Evolutionary conservation across 2,113 vertebrate species (phyloP), one percentile per base, ranked within the genome.

Genomic region (Anthoscopus minutus): DNA sequence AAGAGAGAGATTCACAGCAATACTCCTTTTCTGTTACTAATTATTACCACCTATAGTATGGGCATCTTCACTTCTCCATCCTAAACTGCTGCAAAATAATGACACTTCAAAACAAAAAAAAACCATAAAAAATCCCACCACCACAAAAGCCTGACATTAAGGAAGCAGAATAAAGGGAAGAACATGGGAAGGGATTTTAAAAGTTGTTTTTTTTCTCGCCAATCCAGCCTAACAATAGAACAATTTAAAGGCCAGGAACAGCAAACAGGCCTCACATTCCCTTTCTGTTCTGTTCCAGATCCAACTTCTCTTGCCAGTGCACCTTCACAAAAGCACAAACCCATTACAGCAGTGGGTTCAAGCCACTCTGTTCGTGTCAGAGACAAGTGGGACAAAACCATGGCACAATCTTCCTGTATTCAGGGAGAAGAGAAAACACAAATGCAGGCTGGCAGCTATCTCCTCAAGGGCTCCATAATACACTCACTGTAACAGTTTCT

Each of bases 401-500:
- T 25, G 54, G 27, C 1, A 23, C 10, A 13, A 10, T 9, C 56
- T 50, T 66, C 42, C 51, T 47, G 27, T 12, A 20, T 19, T 35
- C 22, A 40, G 9, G 24, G 14, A 48, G 20, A n/a, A 31, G 14
- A 53, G n/a, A 62, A 38, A 11, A 58, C 56, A 70, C 37, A 77
- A 53, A 45, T 40, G 38, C 76, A 66, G 21, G 33, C 30, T 45
- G n/a, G 19, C 23, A 51, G 11, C 19, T 15, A 28, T 37, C 65
- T 61, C 62, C n/a, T 38, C 60, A 40, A 60, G 42, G 27, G 33
- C 10, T 86, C 37, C 54, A 38, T 9, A 62, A 28, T 1, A 11
- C 4, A 35, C 0, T 0, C 22, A 31, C n/a, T 31, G 20, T 61
- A 69, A 12, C 5, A 22, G 30, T 44, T 65, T 31, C 18, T 31